Base-by-base conservation (phyloP, 2,888 invertebrate species). In the Synanthedon andrenaeformis region DNA sequence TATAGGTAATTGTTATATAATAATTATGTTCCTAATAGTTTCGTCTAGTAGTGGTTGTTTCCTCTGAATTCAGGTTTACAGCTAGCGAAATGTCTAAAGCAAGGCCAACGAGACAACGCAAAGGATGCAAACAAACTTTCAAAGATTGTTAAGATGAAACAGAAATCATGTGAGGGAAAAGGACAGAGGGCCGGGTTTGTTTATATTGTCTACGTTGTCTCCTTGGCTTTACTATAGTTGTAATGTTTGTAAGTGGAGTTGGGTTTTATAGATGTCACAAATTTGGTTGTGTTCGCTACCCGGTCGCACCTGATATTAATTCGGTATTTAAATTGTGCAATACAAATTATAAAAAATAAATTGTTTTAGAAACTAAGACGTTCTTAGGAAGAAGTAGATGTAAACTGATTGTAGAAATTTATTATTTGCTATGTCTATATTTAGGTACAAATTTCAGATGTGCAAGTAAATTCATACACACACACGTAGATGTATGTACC, bases 21-120 rank as follows among this genome's bases (percentile, higher is more conserved):
- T 49, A 19, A 23, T 49, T 49, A 84, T 82, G 86, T 87, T 87
- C 86, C 87, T 87, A 86, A 83, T 81, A 77, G 76, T 76, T 76
- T 79, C 67, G 69, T 76, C 76, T 73, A 61, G 75, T 81, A 78
- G 76, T 72, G 69, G 70, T 72, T 73, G 69, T 75, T 77, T 75
- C 73, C 64, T 69, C 67, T 70, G 69, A 69, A 70, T 70, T 70
- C 67, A 66, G 70, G 69, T 73, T 74, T 69, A 63, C 60, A 58
- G 63, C 56, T 71, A 72, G 69, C 59, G 60, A 62, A 62, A 35
- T 35, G 35, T 35, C 62, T 72, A 23, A 23, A 23, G 23, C 23
- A 23, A 23, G 5, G 23, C 23, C 23, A 23, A 23, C 23, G 23
- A 23, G 23, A 5, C 5, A 23, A 23, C 23, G 23, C 23, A 23